Percentiles rank a stretch among this genome's conserved stretches.
Evolutionary conservation across 2,888 invertebrate genomes (phyloP).

Genomic region (Melanostoma mellinum): DNA sequence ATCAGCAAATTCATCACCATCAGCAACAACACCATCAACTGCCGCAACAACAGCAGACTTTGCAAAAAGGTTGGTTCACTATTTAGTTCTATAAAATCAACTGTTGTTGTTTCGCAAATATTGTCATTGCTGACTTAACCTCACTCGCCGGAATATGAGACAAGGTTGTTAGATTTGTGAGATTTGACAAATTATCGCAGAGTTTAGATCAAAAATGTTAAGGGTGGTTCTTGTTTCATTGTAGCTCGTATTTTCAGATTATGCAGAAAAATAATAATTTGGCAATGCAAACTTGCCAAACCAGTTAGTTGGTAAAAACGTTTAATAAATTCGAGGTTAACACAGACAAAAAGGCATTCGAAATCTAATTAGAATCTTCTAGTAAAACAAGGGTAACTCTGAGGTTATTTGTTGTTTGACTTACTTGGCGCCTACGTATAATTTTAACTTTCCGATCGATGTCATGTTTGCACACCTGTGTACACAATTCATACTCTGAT

Average conservation of each 20-base stretch:
- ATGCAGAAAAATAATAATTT: conserved; percentile 4
- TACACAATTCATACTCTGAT: too few relatives aligned
- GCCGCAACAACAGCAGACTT: conserved; percentile 71
- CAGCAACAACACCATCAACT: conserved; percentile 75
- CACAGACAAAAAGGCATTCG: not conserved
- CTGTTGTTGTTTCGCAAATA: too few relatives aligned
- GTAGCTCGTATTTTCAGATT: conserved; percentile 7
- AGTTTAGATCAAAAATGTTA: not conserved
- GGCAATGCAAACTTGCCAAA: conserved; percentile 1
- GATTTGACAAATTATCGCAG: not conserved
- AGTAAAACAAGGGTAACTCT: not conserved
- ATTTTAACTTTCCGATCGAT: too few relatives aligned
- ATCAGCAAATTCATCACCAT: conserved; percentile 76
- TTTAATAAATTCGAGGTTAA: conserved; percentile 14
- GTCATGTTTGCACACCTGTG: too few relatives aligned
- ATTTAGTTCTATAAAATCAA: conserved; percentile 8
- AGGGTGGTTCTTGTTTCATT: conserved; percentile 6
- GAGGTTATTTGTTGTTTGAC: too few relatives aligned
- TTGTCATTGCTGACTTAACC: not conserved
- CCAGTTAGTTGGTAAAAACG: conserved; percentile 23
- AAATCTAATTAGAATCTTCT: conserved; percentile 9
- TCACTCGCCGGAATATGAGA: not conserved
- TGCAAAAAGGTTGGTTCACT: conserved; percentile 77
- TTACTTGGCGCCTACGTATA: too few relatives aligned
- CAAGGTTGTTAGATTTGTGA: conserved; percentile 2